A percentile compares a stretch with the other conserved stretches of the same genome.
Evolutionary conservation across 2,888 invertebrate genomes (phyloP).

Genomic region (Phasia obesa): DNA sequence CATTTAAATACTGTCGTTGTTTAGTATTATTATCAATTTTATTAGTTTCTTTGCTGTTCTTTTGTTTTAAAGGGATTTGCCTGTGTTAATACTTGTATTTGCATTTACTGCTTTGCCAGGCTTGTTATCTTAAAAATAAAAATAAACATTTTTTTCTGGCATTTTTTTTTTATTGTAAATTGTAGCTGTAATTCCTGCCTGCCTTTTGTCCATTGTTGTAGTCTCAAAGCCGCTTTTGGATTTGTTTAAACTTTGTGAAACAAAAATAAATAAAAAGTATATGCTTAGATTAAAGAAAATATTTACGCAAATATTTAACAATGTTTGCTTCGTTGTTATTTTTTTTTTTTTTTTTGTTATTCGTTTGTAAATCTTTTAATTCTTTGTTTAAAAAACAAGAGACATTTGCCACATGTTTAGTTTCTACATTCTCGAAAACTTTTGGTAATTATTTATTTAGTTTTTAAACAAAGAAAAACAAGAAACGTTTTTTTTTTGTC

Average conservation of each 20-base stretch:
- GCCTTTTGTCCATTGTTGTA: slow-evolving; percentile 27
- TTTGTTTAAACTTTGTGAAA: slow-evolving; percentile 47
- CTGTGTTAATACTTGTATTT: slow-evolving; percentile 38
- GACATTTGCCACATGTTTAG: slow-evolving; percentile 48
- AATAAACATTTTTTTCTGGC: slow-evolving; percentile 9
- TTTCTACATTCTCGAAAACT: slow-evolving; percentile 26
- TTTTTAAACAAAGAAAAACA: slow-evolving; percentile 30
- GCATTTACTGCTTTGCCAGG: slow-evolving; percentile 28
- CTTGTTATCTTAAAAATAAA: slow-evolving; percentile 29
- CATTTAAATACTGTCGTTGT: slow-evolving; percentile 39
- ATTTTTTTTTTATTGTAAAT: slow-evolving; percentile 13
- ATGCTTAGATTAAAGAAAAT: slow-evolving; percentile 30
- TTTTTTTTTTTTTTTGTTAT: slow-evolving; percentile 16
- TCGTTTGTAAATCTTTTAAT: slow-evolving; percentile 50
- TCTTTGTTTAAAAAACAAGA: slow-evolving; percentile 7
- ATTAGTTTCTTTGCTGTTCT: slow-evolving; percentile 9
- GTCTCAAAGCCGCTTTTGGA: slow-evolving; percentile 6
- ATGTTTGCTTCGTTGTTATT: slow-evolving; percentile 35
- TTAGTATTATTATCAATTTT: slow-evolving; percentile 28
- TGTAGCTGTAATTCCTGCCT: slow-evolving; percentile 23
- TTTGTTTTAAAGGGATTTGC: slow-evolving; percentile 46
- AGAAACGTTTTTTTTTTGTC: background rate
- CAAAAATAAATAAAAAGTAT: slow-evolving; percentile 10
- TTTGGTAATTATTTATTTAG: slow-evolving; percentile 52
- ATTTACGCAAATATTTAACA: slow-evolving; percentile 57